These are phyloP conservation scores for Hiodon tergisus DNA, from an alignment of 2,113 vertebrate genomes.

Conservation along the genomic window DNA sequence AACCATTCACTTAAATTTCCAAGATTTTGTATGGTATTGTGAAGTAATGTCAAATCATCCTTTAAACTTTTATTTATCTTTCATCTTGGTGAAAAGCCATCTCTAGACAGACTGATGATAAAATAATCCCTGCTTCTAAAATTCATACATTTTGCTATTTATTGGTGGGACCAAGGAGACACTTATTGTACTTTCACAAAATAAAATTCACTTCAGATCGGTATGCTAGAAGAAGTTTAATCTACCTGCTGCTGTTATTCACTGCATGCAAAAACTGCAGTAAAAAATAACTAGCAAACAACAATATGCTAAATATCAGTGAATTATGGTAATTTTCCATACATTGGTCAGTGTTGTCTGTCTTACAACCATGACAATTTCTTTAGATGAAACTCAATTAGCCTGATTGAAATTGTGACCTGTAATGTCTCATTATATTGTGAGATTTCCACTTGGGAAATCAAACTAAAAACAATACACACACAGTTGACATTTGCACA, in stretches of 20 bases:
- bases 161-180: constrained; percentile 15
- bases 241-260: no score
- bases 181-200: not conserved
- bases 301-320: no score
- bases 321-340: not conserved
- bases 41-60: no score
- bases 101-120: no score
- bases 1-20: no score
- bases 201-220: not conserved
- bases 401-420: not conserved
- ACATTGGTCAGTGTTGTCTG: not conserved
- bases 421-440: not conserved
- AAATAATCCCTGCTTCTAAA: no score
- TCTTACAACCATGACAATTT: not conserved
- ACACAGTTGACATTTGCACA: not conserved
- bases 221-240: not conserved
- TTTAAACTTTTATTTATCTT: no score
- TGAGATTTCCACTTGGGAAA: not conserved
- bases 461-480: not conserved
- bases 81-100: no score
- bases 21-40: no score
- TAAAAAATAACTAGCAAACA: no score
- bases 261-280: no score
- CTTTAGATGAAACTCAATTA: not conserved
- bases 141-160: not conserved